Percentiles rank a stretch among this genome's conserved stretches.
Conservation (phyloP, 1,140 invertebrate species). For the Subanguina moxae region DNA sequence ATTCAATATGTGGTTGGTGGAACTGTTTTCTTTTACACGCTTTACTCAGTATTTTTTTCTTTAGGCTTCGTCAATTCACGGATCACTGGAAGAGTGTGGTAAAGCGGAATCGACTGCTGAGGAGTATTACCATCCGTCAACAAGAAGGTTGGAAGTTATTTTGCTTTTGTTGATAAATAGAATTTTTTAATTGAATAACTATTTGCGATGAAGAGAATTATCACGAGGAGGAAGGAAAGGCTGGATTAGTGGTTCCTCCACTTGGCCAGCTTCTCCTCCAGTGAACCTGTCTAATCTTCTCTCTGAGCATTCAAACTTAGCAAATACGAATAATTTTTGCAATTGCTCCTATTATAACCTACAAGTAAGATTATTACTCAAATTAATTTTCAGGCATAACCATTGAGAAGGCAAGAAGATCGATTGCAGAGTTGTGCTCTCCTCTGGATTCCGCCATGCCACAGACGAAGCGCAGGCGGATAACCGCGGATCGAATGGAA, state of each 20-base stretch:
- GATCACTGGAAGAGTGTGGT: constrained; percentile 18
- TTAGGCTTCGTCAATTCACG: constrained; percentile 21
- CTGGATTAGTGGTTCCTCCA: neutral
- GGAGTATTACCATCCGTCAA: constrained; percentile 16
- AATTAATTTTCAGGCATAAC: too few relatives aligned
- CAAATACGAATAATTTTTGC: too few relatives aligned
- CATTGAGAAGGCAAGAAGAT: too few relatives aligned
- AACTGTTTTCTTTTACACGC: neutral
- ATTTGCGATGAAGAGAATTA: neutral
- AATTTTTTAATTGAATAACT: neutral
- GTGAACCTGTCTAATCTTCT: neutral
- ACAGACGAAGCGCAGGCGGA: neutral
- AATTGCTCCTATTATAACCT: too few relatives aligned
- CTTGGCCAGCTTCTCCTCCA: neutral
- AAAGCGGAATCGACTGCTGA: constrained; percentile 11
- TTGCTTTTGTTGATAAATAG: too few relatives aligned
- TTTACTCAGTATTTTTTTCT: neutral
- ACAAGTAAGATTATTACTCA: too few relatives aligned
- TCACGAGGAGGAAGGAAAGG: neutral
- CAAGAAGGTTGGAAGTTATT: neutral
- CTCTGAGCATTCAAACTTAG: neutral
- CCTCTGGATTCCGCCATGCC: neutral
- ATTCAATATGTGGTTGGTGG: constrained; percentile 7
- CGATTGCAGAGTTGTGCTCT: too few relatives aligned
- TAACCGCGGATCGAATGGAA: neutral